phyloP scores from a whole-genome alignment of 2,113 vertebrate genomes.

The Riparia riparia region DNA sequence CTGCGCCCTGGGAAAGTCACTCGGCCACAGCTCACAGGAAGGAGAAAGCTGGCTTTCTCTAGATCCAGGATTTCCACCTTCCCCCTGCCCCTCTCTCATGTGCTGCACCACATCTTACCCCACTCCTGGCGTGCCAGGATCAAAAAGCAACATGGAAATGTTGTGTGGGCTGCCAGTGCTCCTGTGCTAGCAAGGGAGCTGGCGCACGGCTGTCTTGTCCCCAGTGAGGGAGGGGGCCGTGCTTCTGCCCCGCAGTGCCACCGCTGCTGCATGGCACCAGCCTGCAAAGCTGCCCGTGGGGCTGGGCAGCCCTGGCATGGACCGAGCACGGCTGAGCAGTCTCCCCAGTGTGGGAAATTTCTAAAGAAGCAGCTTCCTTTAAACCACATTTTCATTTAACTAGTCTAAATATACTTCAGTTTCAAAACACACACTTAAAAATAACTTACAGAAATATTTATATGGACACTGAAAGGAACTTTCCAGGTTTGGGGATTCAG shows the following conservation, averaged over 20 bases:
- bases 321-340: not conserved
- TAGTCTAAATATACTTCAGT: slow-evolving; percentile 69
- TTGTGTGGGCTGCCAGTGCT: not conserved
- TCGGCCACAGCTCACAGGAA: not conserved
- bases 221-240: not conserved
- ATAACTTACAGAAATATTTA: slow-evolving; percentile 72
- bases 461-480: slow-evolving; percentile 29
- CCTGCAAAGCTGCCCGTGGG: not conserved
- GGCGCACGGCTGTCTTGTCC: not conserved
- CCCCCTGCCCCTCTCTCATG: not conserved
- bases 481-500: slow-evolving; percentile 51
- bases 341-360: slow-evolving; percentile 66
- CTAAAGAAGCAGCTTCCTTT: slow-evolving; percentile 22
- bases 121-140: not conserved
- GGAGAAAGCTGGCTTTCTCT: not conserved
- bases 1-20: slow-evolving; percentile 15
- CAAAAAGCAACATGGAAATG: not conserved
- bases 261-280: rapidly evolving
- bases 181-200: not conserved
- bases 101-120: not conserved
- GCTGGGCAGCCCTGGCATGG: not conserved
- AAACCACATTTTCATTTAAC: slow-evolving; percentile 65
- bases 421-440: slow-evolving; percentile 70
- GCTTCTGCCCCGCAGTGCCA: rapidly evolving
- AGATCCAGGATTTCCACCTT: not conserved